phyloP scores from a whole-genome alignment of 2,888 invertebrate genomes.

The Dynastes maya region DNA sequence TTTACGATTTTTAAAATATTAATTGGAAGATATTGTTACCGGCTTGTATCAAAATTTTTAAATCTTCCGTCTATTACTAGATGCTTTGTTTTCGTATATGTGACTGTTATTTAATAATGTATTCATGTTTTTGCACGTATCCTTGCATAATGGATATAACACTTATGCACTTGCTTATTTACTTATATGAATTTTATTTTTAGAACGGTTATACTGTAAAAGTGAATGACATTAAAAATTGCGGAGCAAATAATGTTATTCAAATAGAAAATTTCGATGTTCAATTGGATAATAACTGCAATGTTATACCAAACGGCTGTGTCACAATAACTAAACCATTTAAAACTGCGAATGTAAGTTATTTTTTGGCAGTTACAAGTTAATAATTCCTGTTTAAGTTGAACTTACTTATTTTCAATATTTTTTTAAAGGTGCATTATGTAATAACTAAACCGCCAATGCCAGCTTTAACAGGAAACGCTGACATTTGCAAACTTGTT shows the following conservation, averaged over 20 bases:
- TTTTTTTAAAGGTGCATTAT: conserved; percentile 41
- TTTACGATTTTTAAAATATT: too few relatives aligned
- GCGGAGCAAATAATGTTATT: conserved; percentile 36
- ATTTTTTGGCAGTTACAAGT: not conserved
- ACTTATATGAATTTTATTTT: conserved; percentile 1
- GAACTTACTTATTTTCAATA: not conserved
- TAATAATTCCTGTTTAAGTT: not conserved
- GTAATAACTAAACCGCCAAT: conserved; percentile 47
- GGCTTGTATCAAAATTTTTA: too few relatives aligned
- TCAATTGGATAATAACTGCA: conserved; percentile 44
- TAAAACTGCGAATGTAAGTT: conserved; percentile 47
- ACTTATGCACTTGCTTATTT: too few relatives aligned
- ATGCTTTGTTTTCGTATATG: too few relatives aligned
- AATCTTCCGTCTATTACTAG: too few relatives aligned
- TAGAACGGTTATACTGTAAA: conserved; percentile 48
- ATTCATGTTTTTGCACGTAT: too few relatives aligned
- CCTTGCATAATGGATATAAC: not conserved
- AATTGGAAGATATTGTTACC: too few relatives aligned
- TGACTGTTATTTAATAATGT: too few relatives aligned
- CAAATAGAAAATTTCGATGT: conserved; percentile 43
- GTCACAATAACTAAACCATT: conserved; percentile 47
- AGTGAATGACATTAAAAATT: conserved; percentile 49
- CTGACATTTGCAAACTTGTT: conserved; percentile 39
- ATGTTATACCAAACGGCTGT: conserved; percentile 48
- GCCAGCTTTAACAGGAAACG: conserved; percentile 29